A percentile compares a stretch with the other conserved stretches of the same genome.
These are phyloP conservation scores for Corythoichthys haematopterus DNA, from an alignment of 2,113 vertebrate species.

Conservation along the genomic window DNA sequence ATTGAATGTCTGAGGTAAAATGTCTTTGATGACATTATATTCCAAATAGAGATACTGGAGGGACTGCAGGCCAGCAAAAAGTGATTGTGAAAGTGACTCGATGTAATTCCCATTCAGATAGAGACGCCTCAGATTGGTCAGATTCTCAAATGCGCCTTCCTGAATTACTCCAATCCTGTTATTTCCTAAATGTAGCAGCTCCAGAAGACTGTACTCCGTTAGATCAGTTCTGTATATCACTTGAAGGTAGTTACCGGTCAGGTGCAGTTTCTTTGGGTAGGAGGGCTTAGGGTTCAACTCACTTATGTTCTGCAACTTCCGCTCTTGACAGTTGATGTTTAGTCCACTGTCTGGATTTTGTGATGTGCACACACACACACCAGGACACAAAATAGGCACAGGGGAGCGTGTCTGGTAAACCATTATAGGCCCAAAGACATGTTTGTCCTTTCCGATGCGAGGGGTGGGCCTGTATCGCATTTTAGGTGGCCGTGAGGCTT, in stretches of 20 bases:
- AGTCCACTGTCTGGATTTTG: slow-evolving; percentile 92
- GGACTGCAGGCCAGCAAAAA: slow-evolving; percentile 87
- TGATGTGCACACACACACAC: slow-evolving; percentile 86
- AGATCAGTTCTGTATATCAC: slow-evolving; percentile 85
- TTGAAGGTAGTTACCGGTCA: slow-evolving; percentile 95
- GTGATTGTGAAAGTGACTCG: slow-evolving; percentile 83
- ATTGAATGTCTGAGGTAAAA: slow-evolving; percentile 87
- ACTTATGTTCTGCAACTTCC: slow-evolving; percentile 88
- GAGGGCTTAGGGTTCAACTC: slow-evolving; percentile 89
- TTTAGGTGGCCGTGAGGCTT: slow-evolving; percentile 89
- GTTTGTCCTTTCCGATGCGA: slow-evolving; percentile 85
- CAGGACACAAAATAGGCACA: slow-evolving; percentile 85
- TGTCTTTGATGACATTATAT: slow-evolving; percentile 97
- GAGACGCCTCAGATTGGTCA: slow-evolving; percentile 89
- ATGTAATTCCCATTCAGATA: slow-evolving; percentile 98
- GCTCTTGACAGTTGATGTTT: slow-evolving; percentile 95
- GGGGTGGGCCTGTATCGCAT: slow-evolving; percentile 90
- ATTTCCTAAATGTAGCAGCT: slow-evolving; percentile 92
- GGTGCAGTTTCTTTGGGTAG: slow-evolving; percentile 95
- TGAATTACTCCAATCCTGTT: slow-evolving; percentile 92
- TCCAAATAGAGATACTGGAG: slow-evolving; percentile 98
- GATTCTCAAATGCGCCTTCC: slow-evolving; percentile 91
- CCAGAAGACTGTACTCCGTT: slow-evolving; percentile 84
- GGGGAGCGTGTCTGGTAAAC: slow-evolving; percentile 97
- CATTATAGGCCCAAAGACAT: slow-evolving; percentile 97